Evolutionary conservation across 2,888 invertebrate genomes (phyloP), one percentile per base, ranked within the genome.

Genomic region (Apeira syringaria): DNA sequence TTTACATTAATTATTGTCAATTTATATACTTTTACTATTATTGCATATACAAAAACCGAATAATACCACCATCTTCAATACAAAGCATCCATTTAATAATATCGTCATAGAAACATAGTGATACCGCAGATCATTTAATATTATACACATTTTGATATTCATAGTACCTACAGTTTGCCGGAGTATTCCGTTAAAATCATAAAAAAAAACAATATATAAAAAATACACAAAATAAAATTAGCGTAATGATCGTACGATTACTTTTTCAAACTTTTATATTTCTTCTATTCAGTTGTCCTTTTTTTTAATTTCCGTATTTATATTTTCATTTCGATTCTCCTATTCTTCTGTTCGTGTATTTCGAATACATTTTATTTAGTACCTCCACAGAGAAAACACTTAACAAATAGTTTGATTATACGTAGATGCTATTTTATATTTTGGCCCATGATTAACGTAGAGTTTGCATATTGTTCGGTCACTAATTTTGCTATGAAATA

Each of bases 371-470:
- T 67, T 70, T 74, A 72, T 80, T 85, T 74, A 71, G 73, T 74
- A 85, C 86, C 83, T 83, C 86, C 85, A 89, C 89, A 90, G 89
- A 89, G 89, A 86, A n/a, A 89, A 89, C 89, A 89, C 89, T 87
- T 81, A 72, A 88, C 89, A 89, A 57, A 81, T 40, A 40, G 34
- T 35, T 67, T 80, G 74, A 79, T 75, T 64, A 69, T 68, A 50
- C n/a, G 81, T 83, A 81, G 81, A 70, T 61, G 87, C 86, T 83
- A 80, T 77, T 73, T 79, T 80, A 74, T 80, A 45, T 73, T 78
- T 85, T 81, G 81, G 85, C 81, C 85, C 84, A 77, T 74, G 57
- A 74, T 77, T 80, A 81, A 82, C 74, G 79, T 87, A 87, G 86
- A 58, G 59, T 47, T 59, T 47, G 37, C 48, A 45, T 62, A 50